Conservation (phyloP, 2,113 vertebrate species). For the Natator depressus region DNA sequence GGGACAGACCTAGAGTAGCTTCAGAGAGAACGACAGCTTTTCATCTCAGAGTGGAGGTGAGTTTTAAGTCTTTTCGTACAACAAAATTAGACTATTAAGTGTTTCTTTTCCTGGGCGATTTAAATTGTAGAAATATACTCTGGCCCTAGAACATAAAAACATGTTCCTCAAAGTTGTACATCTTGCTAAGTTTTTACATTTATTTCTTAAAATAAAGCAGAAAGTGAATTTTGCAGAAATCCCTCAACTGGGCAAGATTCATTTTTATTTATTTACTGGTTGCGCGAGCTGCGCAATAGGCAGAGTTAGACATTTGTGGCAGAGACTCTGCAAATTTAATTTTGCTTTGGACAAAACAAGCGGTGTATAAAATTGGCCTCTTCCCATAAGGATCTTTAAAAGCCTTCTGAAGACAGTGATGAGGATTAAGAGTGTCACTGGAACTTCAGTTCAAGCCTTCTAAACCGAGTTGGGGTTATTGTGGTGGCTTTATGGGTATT, state of each 20-base stretch:
- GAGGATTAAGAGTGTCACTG: neutral
- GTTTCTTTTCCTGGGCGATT: neutral
- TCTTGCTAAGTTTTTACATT: neutral
- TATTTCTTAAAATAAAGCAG: constrained; percentile 5
- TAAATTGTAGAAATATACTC: neutral
- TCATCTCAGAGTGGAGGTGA: neutral
- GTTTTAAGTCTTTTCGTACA: neutral
- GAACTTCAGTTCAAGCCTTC: neutral
- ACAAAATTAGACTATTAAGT: neutral
- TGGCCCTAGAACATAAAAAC: neutral
- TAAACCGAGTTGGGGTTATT: neutral
- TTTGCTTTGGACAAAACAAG: rapidly evolving
- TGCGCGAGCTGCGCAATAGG: neutral
- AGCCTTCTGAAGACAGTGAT: neutral
- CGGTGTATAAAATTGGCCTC: neutral
- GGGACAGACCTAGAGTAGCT: neutral
- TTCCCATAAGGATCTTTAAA: neutral
- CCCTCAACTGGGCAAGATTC: neutral
- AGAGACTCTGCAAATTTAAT: neutral
- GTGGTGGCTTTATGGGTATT: neutral
- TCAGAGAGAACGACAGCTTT: neutral
- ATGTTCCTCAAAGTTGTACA: neutral
- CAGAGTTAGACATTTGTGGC: neutral
- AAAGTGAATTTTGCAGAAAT: constrained; percentile 21
- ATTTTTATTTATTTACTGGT: neutral